A percentile compares a stretch with the other conserved stretches of the same genome.
Evolutionary conservation across 1,140 invertebrate species (phyloP).

Genomic region (Steinernema khuongi): DNA sequence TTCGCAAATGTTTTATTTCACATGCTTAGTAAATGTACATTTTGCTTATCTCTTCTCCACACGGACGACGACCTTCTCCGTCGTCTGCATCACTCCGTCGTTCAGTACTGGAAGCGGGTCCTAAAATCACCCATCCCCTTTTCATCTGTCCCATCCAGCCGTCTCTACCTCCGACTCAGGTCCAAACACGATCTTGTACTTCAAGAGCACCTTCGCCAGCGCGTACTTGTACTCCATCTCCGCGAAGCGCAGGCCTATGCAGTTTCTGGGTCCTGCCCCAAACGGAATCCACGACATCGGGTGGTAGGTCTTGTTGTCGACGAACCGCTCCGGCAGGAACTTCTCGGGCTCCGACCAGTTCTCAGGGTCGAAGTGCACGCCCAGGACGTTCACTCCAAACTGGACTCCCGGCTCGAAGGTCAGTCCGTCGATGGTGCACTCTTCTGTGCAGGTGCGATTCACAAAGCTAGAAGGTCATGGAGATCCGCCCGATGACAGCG

Average conservation of each 20-base stretch:
- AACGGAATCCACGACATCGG: conserved; percentile 59
- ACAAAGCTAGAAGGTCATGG: conserved; percentile 21
- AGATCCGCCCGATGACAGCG: background rate
- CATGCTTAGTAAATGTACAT: no score
- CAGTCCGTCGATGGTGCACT: conserved; percentile 42
- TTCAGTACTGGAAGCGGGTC: background rate
- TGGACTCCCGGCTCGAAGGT: conserved; percentile 46
- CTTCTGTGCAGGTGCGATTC: conserved; percentile 30
- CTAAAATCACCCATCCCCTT: background rate
- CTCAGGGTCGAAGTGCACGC: conserved; percentile 52
- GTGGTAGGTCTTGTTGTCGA: conserved; percentile 34
- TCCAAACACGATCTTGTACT: conserved; percentile 43
- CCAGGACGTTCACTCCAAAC: conserved; percentile 46
- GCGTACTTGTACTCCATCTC: conserved; percentile 59
- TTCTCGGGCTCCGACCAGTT: conserved; percentile 55
- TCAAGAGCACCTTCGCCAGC: conserved; percentile 51
- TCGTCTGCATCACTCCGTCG: background rate
- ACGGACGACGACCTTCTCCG: background rate
- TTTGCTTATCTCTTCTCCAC: background rate
- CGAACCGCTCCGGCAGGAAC: conserved; percentile 57
- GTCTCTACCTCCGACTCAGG: conserved; percentile 40
- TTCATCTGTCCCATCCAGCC: background rate
- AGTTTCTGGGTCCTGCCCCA: conserved; percentile 61
- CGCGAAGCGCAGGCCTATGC: conserved; percentile 61
- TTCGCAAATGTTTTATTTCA: no score